Evolutionary conservation across 2,888 invertebrate genomes (phyloP), one percentile per base, ranked within the genome.

Genomic region (Drosophila peninsularis): DNA sequence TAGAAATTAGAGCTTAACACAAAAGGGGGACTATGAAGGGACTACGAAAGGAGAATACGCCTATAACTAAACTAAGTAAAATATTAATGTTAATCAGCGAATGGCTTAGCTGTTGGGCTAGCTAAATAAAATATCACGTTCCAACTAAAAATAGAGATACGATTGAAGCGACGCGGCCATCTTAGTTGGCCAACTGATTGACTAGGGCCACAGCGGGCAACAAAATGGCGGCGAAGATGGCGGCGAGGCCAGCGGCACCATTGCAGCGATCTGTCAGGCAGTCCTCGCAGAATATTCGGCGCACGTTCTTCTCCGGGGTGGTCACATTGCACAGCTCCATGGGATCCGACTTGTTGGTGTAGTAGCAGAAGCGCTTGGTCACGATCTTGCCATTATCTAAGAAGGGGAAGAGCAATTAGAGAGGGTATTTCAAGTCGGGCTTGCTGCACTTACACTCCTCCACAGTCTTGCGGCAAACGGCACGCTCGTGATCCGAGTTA

Each of bases 311-410:
- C 68, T 91, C 92, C 39, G 90, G 88, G 13, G 62, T 73, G 27
- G 89, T 78, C 49, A 90, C 78, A 34, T 83, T 84, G 79, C 91
- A 92, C 30, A 86, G 78, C 34, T 90, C 82, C 54, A 91, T 61
- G 0, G 90, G 80, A 69, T 92, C 92, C 19, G 92, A 90, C 57
- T 91, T 91, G 64, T 91, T 91, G 78, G 91, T 91, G 70, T 91
- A 92, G 75, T 91, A 92, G 61, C 91, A 92, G 71, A 91, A 92
- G 24, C 91, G 92, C 56, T 91, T 92, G 10, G 90, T 91, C 0
- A 90, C 68, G 0, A 69, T 58, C 50, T 90, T 86, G 45, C 92
- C 92, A 75, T 92, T 88, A 27, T 62, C 91, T 91, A 9, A 32
- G 13, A 36, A 36, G 5, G n/a, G n/a, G n/a, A n/a, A n/a, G 21